Base-by-base conservation (phyloP, 2,113 vertebrate genomes). In the Cyphomyrus discorhynchus region DNA sequence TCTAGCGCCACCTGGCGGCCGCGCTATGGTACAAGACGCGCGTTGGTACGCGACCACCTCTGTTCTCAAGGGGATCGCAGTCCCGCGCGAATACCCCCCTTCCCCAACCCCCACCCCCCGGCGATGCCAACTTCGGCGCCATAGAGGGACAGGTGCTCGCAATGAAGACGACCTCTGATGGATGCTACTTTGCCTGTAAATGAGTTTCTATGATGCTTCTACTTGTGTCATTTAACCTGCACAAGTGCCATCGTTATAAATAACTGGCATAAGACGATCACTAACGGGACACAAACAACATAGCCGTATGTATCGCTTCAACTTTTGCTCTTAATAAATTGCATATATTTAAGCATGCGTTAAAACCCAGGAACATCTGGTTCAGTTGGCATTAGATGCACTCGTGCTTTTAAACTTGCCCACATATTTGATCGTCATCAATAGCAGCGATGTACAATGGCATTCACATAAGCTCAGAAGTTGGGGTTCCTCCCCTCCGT, bases 1-100 rank as follows among this genome's bases (percentile, higher is more conserved):
- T 96, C 95, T 96, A 95, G 94, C 95, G 92, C 96, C 96, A 95
- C 95, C 96, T 96, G 95, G 94, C 92, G 96, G 95, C 92, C 91
- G 87, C 88, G 90, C 92, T 88, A 88, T 91, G 92, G 89, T 94
- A 91, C 42, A 90, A 82, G 90, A 85, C 87, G 35, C 21, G 88
- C 89, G 92, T 15, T 89, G 89, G 80, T 89, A 91, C 83, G 88
- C 53, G 31, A 85, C 13, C 85, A 80, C 85, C 87, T 91, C 90
- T 85, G 1, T 39, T 31, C 17, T 19, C 87, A 83, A 31, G 13
- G 2, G 19, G 2, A 11, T 42, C 89, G 52, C 42, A 85, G 77
- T 77, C 49, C 24, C 35, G 15, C 50, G 4, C 66, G 13, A 74
- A 70, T 8, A 77, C 70, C 77, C 83, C 70, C 39, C 82, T 19